Conservation (phyloP, 2,113 vertebrate genomes). For the Solea senegalensis region DNA sequence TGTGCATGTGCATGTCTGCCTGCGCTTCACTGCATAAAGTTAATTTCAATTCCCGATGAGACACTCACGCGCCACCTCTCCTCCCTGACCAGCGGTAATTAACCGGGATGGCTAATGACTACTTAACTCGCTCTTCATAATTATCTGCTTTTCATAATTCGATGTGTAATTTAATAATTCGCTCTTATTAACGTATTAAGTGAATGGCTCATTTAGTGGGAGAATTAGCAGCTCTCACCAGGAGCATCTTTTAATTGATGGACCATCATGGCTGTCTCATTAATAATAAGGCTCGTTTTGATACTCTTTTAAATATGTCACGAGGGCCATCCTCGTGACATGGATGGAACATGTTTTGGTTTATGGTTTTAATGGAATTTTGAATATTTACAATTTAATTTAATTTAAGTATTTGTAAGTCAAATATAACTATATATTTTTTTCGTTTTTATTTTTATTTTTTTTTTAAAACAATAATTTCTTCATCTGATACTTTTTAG, state of each 20-base stretch:
- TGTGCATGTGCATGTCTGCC: conserved; percentile 11
- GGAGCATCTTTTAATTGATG: conserved; percentile 83
- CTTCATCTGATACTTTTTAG: background rate
- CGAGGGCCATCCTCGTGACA: too few species aligned
- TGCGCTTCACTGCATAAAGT: conserved; percentile 84
- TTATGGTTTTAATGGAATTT: conserved; percentile 25
- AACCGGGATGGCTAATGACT: conserved; percentile 99
- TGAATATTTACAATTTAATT: too few species aligned
- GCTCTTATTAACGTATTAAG: conserved; percentile 93
- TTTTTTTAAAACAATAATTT: background rate
- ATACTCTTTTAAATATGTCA: conserved; percentile 71
- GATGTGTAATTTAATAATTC: conserved; percentile 99
- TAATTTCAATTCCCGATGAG: conserved; percentile 96
- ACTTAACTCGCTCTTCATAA: conserved; percentile 97
- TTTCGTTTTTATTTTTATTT: too few species aligned
- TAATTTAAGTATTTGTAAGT: background rate
- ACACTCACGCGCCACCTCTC: conserved; percentile 85
- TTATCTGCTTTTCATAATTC: conserved; percentile 99
- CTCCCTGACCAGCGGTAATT: conserved; percentile 98
- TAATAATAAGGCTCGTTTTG: conserved; percentile 75
- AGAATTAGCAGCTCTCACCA: conserved; percentile 79
- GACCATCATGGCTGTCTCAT: conserved; percentile 75
- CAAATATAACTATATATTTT: background rate
- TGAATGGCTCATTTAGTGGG: conserved; percentile 88
- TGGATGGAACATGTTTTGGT: conserved; percentile 39